Conservation (phyloP, 2,888 invertebrate species). For the Rhopalosiphum nymphaeae region DNA sequence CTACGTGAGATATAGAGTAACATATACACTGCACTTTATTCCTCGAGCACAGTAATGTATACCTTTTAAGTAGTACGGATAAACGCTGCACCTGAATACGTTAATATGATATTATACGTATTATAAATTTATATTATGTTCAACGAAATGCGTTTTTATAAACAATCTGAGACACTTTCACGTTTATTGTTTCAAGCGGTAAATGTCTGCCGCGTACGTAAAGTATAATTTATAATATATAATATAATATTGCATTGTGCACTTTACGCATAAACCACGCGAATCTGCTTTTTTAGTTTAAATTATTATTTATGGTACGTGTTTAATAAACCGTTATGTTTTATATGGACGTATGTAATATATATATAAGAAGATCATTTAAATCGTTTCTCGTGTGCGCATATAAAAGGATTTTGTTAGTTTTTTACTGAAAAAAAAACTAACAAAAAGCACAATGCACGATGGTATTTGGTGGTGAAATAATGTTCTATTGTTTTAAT, state of each 20-base stretch:
- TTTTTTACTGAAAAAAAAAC: neutral
- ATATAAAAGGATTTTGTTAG: neutral
- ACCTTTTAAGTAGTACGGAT: neutral
- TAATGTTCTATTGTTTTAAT: conserved; percentile 43
- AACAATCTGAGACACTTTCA: neutral
- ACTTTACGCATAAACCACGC: neutral
- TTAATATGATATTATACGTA: neutral
- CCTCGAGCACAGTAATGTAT: neutral
- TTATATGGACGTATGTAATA: neutral
- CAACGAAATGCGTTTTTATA: neutral
- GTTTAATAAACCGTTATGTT: conserved; percentile 48
- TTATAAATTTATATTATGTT: neutral
- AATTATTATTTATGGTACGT: conserved; percentile 7
- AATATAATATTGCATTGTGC: neutral
- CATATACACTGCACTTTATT: neutral
- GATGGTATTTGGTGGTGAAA: neutral
- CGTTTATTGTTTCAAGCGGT: neutral
- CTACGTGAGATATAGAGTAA: neutral
- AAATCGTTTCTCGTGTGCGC: neutral
- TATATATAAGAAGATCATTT: neutral
- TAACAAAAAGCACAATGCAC: neutral
- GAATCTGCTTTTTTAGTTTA: neutral
- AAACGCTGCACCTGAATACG: neutral
- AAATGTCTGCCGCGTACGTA: neutral
- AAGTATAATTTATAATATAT: neutral